Conservation (phyloP, 1,140 invertebrate genomes). For the Choristoneura fumiferana region DNA sequence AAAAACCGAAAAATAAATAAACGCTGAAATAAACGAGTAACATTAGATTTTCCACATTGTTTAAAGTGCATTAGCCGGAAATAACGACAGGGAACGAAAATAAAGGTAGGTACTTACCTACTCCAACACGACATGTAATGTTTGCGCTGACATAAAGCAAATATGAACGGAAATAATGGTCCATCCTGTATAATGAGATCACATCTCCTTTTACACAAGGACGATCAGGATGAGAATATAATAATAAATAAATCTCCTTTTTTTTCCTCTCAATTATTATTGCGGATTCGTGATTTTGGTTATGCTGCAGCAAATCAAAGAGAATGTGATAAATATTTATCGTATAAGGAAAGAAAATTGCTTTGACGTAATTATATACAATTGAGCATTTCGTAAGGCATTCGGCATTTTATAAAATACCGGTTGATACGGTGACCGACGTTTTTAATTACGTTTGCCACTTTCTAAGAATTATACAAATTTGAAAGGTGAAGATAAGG, state of each 20-base stretch:
- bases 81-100: conserved; percentile 7
- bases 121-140: conserved; percentile 2
- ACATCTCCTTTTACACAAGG: conserved; percentile 6
- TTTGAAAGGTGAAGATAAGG: background rate
- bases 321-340: conserved; percentile 7
- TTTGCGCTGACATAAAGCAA: conserved; percentile 14
- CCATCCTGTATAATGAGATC: conserved; percentile 16
- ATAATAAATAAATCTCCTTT: background rate
- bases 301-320: conserved; percentile 11
- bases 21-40: no score
- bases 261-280: background rate
- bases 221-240: background rate
- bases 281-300: background rate
- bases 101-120: no score
- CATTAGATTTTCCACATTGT: background rate
- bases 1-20: no score
- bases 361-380: background rate
- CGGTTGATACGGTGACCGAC: background rate
- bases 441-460: background rate
- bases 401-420: background rate
- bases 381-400: conserved; percentile 4
- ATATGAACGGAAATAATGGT: conserved; percentile 15
- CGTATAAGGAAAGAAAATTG: conserved; percentile 6
- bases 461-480: background rate
- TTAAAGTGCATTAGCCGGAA: conserved; percentile 7